Evolutionary conservation across 2,113 vertebrate species (phyloP), one percentile per base, ranked within the genome.

Genomic region (Acrocephalus kingi): DNA sequence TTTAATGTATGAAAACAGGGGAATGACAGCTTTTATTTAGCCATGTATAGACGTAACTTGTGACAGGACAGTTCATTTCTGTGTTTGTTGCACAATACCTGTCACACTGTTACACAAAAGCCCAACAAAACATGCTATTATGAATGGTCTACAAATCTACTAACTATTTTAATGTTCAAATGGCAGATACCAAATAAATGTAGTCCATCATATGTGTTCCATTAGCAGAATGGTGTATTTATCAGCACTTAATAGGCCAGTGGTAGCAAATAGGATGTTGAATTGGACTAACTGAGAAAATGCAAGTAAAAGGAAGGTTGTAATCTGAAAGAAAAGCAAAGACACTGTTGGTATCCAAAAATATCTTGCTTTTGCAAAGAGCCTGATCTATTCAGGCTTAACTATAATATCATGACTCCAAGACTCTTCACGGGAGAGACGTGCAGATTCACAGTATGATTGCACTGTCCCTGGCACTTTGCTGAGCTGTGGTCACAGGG

Each of bases 401-500:
- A 13, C 14, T 27, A 19, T 17, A 24, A 51, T 31, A 6, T 17
- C 39, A 28, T 1, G 0, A 37, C 35, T 86, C 49, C 39, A 39
- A 67, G 39, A 24, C 11, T 62, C 12, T 46, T 72, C 12, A 7
- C 30, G 30, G 30, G 48, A 33, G 23, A 56, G 64, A 23, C 16
- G 23, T 49, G 45, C 25, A 31, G 46, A 27, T 59, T 51, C 13
- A 11, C 25, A 8, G 17, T 7, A 0, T 1, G 7, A 6, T 7
- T 46, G 35, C 33, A 7, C 23, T 16, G 4, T 46, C 45, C 22
- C 6, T 41, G 64, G 21, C 0, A 1, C 59, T 35, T 84, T 0
- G 0, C 13, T 78, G 52, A 58, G 19, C 51, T 3, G 6, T 0
- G 0, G 25, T n/a, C 12, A 28, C 3, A 2, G 75, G 49, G 48